Evolutionary conservation across 2,888 invertebrate genomes (phyloP), one percentile per base, ranked within the genome.

Genomic region (Villa cingulata): DNA sequence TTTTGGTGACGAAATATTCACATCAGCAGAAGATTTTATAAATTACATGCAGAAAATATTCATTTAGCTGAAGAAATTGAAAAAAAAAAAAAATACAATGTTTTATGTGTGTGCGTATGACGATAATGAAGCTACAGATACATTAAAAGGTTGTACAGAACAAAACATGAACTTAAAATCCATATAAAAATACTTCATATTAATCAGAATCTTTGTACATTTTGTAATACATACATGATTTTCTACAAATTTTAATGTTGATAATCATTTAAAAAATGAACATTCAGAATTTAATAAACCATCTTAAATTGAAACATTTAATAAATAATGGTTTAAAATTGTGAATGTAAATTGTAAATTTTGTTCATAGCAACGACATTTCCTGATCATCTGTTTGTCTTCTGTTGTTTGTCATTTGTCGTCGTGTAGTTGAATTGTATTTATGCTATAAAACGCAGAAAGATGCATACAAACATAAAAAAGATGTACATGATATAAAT

Each of bases 211-310:
- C 45, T 54, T 4, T 59, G 59, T 41, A 36, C 40, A n/a, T 57
- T 48, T 39, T 59, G 59, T 32, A 54, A 55, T 43, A 49, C n/a
- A n/a, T n/a, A n/a, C 48, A 17, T 53, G 55, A n/a, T 57, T 51
- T 32, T 47, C 45, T 9, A 48, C 50, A 4, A 43, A 47, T 9
- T 29, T 45, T n/a, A 18, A 19, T 2, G 40, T 57, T 39, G 48
- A 49, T 7, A 42, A 46, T 2, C 58, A 60, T 40, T 29, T 50
- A 5, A 32, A 36, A 9, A 43, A 46, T 20, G 14, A 19, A 10
- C 58, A 59, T 43, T 4, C n/a, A 1, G 41, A 53, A 12, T 5
- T 48, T 2, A 38, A 42, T 19, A 19, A 44, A 2, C 49, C n/a
- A 49, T 45, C 37, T 48, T 15, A 37, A 41, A 27, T 14, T 3